These are phyloP conservation scores for Synanthedon vespiformis DNA, from an alignment of 2,888 invertebrate genomes.

Conservation along the genomic window DNA sequence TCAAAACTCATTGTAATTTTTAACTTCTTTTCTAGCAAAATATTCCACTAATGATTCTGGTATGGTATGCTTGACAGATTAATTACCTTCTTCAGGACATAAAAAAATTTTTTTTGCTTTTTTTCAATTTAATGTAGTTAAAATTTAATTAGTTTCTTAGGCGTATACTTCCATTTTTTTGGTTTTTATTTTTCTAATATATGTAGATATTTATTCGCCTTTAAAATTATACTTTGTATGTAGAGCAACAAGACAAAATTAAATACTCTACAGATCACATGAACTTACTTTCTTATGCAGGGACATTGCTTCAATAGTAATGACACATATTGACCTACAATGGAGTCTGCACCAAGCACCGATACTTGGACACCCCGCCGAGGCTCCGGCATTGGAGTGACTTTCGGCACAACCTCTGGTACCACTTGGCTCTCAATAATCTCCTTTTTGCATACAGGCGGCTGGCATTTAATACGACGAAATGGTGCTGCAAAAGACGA, in stretches of 20 bases:
- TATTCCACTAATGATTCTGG: too few species aligned
- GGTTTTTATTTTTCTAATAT: too few species aligned
- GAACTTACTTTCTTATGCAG: constrained; percentile 50
- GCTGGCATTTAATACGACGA: constrained; percentile 31
- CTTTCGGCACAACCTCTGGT: constrained; percentile 6
- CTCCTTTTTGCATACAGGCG: constrained; percentile 14
- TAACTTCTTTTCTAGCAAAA: neutral
- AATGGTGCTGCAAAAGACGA: constrained; percentile 36
- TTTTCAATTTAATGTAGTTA: too few species aligned
- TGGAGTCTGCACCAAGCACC: constrained; percentile 64
- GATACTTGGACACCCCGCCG: constrained; percentile 51
- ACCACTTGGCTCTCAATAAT: neutral
- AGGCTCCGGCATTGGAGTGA: constrained; percentile 24
- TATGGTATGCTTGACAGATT: too few species aligned
- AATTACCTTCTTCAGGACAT: too few species aligned
- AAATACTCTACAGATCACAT: neutral
- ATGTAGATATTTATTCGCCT: neutral
- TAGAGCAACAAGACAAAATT: neutral
- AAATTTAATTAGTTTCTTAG: too few species aligned
- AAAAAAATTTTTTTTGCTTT: too few species aligned
- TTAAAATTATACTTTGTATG: neutral
- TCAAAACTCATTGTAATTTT: too few species aligned
- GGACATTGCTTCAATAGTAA: constrained; percentile 69
- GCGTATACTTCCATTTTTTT: too few species aligned
- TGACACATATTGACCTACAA: constrained; percentile 58